These are phyloP conservation scores for Leucopternis melanops DNA, from an alignment of 2,113 vertebrate species.

Conservation along the genomic window DNA sequence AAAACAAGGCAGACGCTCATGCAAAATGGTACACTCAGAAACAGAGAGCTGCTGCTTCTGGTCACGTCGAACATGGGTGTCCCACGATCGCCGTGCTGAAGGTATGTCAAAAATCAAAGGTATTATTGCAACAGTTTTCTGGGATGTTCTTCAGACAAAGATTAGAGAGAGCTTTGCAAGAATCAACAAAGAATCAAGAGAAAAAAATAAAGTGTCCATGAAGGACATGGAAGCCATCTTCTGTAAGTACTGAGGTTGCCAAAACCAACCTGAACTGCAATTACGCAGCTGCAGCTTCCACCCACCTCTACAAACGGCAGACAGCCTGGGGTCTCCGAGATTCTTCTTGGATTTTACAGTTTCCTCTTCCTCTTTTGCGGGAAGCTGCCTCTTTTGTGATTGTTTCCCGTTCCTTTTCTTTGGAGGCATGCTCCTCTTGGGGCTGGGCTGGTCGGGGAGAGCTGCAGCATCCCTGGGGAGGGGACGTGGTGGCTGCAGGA, in stretches of 20 bases:
- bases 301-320: not conserved
- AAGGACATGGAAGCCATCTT: not conserved
- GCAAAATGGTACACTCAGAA: rapidly evolving
- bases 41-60: not conserved
- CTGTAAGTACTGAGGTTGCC: not conserved
- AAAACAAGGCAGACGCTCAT: not conserved
- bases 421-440: not conserved
- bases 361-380: not conserved
- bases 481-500: rapidly evolving
- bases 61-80: rapidly evolving
- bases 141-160: not conserved
- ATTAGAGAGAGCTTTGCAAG: not conserved
- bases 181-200: not conserved
- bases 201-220: not conserved
- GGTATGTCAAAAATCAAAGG: not conserved
- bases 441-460: not conserved
- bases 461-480: not conserved
- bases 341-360: not conserved
- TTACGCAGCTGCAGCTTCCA: not conserved
- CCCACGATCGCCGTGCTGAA: not conserved
- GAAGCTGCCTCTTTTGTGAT: not conserved
- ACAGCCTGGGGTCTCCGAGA: not conserved
- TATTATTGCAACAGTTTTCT: not conserved
- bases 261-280: not conserved
- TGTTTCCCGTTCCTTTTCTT: not conserved